Evolutionary conservation across 1,140 invertebrate species (phyloP).

Genomic region (Drosophila lowei): DNA sequence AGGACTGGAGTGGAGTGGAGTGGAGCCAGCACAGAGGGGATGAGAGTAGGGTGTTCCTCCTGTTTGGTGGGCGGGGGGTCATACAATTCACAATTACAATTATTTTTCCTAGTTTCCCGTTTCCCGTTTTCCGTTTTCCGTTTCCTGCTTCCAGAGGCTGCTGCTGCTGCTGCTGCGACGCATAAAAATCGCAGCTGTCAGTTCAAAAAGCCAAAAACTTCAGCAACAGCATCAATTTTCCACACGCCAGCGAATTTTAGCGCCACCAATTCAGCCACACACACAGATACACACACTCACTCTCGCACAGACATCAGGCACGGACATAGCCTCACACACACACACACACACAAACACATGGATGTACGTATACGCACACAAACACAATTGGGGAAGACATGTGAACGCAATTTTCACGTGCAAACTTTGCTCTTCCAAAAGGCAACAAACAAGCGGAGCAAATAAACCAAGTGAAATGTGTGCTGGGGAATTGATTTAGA

Average conservation of each 20-base stretch:
- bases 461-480: conserved; percentile 63
- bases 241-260: conserved; percentile 66
- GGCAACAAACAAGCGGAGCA: conserved; percentile 55
- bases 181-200: conserved; percentile 79
- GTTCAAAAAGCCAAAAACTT: conserved; percentile 82
- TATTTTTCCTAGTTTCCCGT: conserved; percentile 66
- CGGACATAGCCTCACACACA: background rate
- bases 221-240: conserved; percentile 75
- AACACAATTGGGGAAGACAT: conserved; percentile 53
- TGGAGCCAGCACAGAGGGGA: background rate
- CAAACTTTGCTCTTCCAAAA: conserved; percentile 65
- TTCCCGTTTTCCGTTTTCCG: conserved; percentile 30
- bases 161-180: conserved; percentile 50
- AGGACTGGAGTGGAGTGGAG: no score
- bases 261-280: conserved; percentile 31
- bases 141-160: conserved; percentile 10
- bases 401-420: conserved; percentile 77
- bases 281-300: conserved; percentile 16
- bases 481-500: conserved; percentile 15
- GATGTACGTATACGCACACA: conserved; percentile 7
- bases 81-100: conserved; percentile 74
- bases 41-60: conserved; percentile 1
- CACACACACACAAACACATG: conserved; percentile 1
- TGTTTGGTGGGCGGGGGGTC: background rate
- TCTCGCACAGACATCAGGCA: no score